Base-by-base conservation (phyloP, 1,140 invertebrate species). In the Druon quercuslanigerum region DNA sequence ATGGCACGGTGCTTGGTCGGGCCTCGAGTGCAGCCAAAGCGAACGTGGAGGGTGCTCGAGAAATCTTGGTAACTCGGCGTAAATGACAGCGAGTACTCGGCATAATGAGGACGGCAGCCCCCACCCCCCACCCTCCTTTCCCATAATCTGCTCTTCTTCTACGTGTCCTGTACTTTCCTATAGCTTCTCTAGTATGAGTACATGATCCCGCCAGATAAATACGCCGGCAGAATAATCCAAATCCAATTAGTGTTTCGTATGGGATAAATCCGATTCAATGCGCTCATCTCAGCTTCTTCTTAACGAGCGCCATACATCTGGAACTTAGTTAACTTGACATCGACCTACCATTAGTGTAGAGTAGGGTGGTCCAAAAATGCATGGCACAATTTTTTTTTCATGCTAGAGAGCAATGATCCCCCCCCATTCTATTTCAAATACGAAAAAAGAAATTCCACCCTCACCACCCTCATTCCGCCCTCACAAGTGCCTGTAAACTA, bases 31-130 rank as follows among this genome's bases (percentile, higher is more conserved):
- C 76, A 76, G 74, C 71, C 57, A 78, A 71, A 74, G 76, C 74
- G 73, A 77, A 51, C 73, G 52, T 77, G 56, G 76, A 83, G 83
- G 71, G 79, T 78, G 33, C 81, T 84, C 75, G 77, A 84, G 79
- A 82, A 84, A 83, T 81, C 83, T 82, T 84, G 79, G 79, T 83
- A 83, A 84, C 81, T 83, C 77, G 79, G 81, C 83, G 78, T 84
- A 84, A 84, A 84, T 84, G 83, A 83, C 81, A 84, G 82, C 73
- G 52, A 77, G 79, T 84, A 82, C 82, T 84, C 71, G 78, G 76
- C 79, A 83, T 84, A 84, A 84, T 83, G 83, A 84, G 83, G 79
- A 72, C 77, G 79, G 17, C 57, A 54, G 73, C 77, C 77, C 71
- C 16, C 25, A 40, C 25, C 13, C 33, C 71, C 16, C 25, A 40